A percentile compares a stretch with the other conserved stretches of the same genome.
phyloP scores from a whole-genome alignment of 2,113 vertebrate genomes.

The Heterocephalus glaber region DNA sequence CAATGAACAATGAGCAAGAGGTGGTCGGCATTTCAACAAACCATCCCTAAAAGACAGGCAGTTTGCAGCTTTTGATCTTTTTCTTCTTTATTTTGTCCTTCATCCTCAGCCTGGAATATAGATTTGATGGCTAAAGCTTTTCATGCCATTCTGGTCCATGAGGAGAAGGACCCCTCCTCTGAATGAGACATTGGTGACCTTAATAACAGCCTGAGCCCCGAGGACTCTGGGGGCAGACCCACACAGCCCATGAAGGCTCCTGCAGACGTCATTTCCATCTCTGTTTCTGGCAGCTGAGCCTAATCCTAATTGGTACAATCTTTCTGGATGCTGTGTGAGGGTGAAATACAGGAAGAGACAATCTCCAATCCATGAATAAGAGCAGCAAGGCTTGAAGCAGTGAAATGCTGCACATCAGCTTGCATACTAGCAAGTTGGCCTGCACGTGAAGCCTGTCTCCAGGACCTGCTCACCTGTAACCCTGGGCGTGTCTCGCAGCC shows the following conservation, averaged over 20 bases:
- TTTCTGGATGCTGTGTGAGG: neutral
- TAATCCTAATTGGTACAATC: neutral
- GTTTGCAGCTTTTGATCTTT: neutral
- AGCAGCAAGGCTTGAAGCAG: neutral
- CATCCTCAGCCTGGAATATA: neutral
- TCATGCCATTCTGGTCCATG: neutral
- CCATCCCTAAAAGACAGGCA: neutral
- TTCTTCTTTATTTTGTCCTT: neutral
- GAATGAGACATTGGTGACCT: neutral
- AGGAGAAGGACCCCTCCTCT: neutral
- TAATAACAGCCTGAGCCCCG: neutral
- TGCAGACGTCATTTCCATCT: neutral
- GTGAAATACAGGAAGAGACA: neutral
- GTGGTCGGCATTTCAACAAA: neutral
- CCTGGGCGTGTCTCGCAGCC: neutral
- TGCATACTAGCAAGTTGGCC: neutral
- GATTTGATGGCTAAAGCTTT: neutral
- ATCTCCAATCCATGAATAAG: neutral
- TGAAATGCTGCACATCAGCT: neutral
- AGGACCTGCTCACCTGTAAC: neutral
- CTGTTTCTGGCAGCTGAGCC: neutral
- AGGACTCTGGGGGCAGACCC: neutral
- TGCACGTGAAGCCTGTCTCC: neutral
- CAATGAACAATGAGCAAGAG: neutral
- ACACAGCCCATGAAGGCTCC: neutral